Evolutionary conservation across 2,888 invertebrate species (phyloP), one percentile per base, ranked within the genome.

Genomic region (Epicampocera succincta): DNA sequence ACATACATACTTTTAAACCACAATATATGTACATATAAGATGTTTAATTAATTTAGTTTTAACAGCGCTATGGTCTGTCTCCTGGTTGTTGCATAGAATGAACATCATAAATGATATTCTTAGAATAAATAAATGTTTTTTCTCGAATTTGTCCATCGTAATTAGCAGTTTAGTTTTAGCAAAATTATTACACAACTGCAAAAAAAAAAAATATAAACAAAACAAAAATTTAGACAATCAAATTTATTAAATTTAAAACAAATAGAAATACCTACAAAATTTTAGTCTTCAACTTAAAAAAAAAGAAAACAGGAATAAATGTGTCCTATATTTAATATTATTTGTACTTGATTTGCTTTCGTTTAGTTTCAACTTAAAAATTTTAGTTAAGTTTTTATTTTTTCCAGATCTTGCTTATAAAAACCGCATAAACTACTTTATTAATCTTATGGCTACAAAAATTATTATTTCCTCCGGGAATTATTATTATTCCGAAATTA

Each of bases 301-400:
- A n/a, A 25, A 15, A 2, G 9, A 61, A 60, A 56, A 46, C 48
- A 75, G 80, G 75, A 78, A 79, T 72, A 85, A 80, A 84, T 83
- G 85, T 89, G 89, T 89, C 89, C 89, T 88, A 89, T 89, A 89
- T 89, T 89, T 89, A 88, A 84, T 17, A 6, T 11, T 3, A 21
- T 21, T 42, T 58, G 50, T 46, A 13, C 6, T 73, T 54, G 11
- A 29, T 25, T 58, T 38, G 33, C 9, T 44, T 42, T 52, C 42
- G 19, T 46, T 29, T 40, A 54, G 0, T 42, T 66, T 3, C 2
- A 12, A 44, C 12, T 72, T 42, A 9, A 25, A 38, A 42, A n/a
- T 12, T 40, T 38, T 33, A 3, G 4, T 65, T 25, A 15, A 15
- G 8, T 17, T 17, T 21, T 50, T 9, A 21, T 13, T 65, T 48